Base-by-base conservation (phyloP, 2,113 vertebrate genomes). In the Pygathrix nemaeus region DNA sequence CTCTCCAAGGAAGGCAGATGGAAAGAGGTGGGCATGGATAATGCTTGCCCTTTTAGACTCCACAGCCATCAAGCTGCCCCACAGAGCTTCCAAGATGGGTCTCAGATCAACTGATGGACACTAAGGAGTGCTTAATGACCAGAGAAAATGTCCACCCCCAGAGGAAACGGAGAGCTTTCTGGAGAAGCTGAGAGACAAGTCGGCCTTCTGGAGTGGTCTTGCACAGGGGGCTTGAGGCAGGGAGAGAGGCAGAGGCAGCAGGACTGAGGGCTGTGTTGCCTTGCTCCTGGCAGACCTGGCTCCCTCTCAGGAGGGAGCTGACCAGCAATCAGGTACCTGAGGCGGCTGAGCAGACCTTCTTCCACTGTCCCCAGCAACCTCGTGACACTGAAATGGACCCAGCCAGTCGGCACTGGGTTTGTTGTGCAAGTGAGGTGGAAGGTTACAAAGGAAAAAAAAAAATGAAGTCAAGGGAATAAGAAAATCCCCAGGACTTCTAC, bases 1-100 rank as follows among this genome's bases (percentile, higher is more conserved):
- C 72, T 52, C 80, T 93, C 96, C 97, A 88, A 50, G 16, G 79
- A 92, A 57, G 38, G 23, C 64, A 48, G 96, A 88, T 94, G 88
- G 90, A 32, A n/a, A 75, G 70, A 95, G 93, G 84, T 82, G 30
- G 78, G 50, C 83, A 59, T 6, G 12, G 68, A 9, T 38, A 52
- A 88, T 32, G 18, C 45, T 20, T 48, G 57, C 48, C 72, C 84
- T 92, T 87, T 79, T 10, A 23, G 12, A 8, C n/a, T 20, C 14
- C 38, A 17, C 1, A 0, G 52, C 17, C 64, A 66, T 55, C 30
- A n/a, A 35, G 48, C 50, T 84, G 32, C 14, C 40, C 81, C 43
- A 32, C 8, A 1, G 85, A 87, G 57, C 7, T 87, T 72, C 45
- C 16, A 1, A 27, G 73, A 14, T 38, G 35, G n/a, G 32, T 92